Evolutionary conservation across 2,888 invertebrate species (phyloP).

Genomic region (Lymantria monacha): DNA sequence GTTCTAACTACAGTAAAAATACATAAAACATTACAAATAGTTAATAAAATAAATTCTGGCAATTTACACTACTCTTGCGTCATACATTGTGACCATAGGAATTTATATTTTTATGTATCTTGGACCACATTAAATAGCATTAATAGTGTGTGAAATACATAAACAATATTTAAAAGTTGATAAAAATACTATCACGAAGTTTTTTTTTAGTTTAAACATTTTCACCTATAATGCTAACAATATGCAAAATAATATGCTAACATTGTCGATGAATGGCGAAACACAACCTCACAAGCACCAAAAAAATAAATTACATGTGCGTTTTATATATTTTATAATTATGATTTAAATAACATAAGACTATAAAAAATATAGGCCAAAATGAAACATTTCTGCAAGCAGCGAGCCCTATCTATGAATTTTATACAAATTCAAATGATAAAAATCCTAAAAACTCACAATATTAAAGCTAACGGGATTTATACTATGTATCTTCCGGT

Average conservation of each 20-base stretch:
- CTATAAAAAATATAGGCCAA: constrained; percentile 13
- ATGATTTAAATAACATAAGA: constrained; percentile 18
- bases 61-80: constrained; percentile 13
- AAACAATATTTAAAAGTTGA: too few relatives aligned
- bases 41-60: constrained; percentile 26
- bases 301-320: constrained; percentile 33
- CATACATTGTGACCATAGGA: not conserved
- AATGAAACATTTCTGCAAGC: too few relatives aligned
- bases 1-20: constrained; percentile 19
- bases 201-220: too few relatives aligned
- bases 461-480: too few relatives aligned
- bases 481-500: too few relatives aligned
- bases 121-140: not conserved
- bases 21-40: constrained; percentile 10
- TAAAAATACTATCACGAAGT: too few relatives aligned
- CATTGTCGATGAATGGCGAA: constrained; percentile 36
- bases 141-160: not conserved
- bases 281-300: constrained; percentile 63
- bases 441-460: too few relatives aligned
- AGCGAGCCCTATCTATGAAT: too few relatives aligned
- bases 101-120: not conserved
- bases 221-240: too few relatives aligned
- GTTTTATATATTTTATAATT: not conserved
- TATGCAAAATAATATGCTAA: not conserved
- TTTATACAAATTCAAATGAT: too few relatives aligned